These are phyloP conservation scores for Platyura marginata DNA, from an alignment of 1,140 invertebrate species.

Conservation along the genomic window DNA sequence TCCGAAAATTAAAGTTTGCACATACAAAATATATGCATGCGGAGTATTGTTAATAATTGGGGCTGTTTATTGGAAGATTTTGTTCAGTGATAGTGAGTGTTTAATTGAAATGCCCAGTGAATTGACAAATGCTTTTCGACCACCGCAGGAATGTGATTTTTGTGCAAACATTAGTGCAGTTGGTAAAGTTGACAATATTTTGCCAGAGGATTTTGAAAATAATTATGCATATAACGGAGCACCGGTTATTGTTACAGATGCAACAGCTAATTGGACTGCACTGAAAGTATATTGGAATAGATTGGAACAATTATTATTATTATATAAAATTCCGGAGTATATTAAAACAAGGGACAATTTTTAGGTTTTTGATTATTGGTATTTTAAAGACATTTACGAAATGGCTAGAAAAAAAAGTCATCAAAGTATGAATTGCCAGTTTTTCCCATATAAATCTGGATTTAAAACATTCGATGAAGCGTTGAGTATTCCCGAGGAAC, in stretches of 20 bases:
- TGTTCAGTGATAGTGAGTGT: conserved; percentile 25
- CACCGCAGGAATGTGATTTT: conserved; percentile 55
- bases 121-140: conserved; percentile 41
- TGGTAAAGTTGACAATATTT: conserved; percentile 40
- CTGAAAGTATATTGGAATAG: too few species aligned
- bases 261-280: conserved; percentile 59
- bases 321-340: conserved; percentile 12
- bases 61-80: background rate
- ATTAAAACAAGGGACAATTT: too few species aligned
- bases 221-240: conserved; percentile 54
- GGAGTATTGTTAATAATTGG: background rate
- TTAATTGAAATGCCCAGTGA: conserved; percentile 35
- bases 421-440: conserved; percentile 51
- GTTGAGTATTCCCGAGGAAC: conserved; percentile 50
- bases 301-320: conserved; percentile 1
- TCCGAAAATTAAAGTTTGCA: background rate
- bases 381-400: conserved; percentile 60
- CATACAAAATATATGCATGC: background rate
- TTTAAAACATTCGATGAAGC: conserved; percentile 57
- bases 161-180: conserved; percentile 42
- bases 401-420: conserved; percentile 29
- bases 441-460: conserved; percentile 81
- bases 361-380: conserved; percentile 58
- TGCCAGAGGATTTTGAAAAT: conserved; percentile 43
- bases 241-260: conserved; percentile 74